Percentiles rank a stretch among this genome's conserved stretches.
These are phyloP conservation scores for Schizaphis graminum DNA, from an alignment of 2,888 invertebrate genomes.

Conservation along the genomic window DNA sequence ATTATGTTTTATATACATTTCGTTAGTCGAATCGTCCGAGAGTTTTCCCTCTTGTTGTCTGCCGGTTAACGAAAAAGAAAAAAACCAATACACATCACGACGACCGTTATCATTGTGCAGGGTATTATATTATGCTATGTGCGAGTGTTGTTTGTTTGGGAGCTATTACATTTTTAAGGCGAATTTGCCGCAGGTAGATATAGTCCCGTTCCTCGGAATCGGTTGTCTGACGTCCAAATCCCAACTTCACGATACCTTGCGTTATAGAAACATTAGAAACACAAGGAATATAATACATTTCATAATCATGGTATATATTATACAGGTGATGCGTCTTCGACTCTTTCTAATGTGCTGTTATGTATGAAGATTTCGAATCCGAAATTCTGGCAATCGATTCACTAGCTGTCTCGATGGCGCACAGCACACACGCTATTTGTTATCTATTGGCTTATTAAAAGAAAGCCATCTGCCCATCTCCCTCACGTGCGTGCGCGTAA, in stretches of 20 bases:
- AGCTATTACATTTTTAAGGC: not conserved
- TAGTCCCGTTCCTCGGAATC: not conserved
- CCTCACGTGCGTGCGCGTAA: not conserved
- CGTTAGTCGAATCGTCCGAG: conserved; percentile 24
- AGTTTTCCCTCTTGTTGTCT: conserved; percentile 43
- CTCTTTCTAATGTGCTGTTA: conserved; percentile 4
- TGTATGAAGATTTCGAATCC: not conserved
- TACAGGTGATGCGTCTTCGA: not conserved
- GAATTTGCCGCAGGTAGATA: conserved; percentile 14
- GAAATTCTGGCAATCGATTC: not conserved
- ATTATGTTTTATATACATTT: not conserved
- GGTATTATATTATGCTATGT: not conserved
- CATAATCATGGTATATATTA: not conserved
- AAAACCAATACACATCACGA: conserved; percentile 5
- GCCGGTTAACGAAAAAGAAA: not conserved
- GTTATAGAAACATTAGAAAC: not conserved
- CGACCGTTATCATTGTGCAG: not conserved
- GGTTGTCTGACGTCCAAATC: not conserved
- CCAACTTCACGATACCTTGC: not conserved
- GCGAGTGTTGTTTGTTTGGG: not conserved
- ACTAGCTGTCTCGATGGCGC: not conserved
- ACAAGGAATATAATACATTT: not conserved
- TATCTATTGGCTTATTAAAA: not conserved
- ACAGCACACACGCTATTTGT: not conserved
- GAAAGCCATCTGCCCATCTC: not conserved